A percentile compares a stretch with the other conserved stretches of the same genome.
phyloP scores from a whole-genome alignment of 2,888 invertebrate species.

The Coelogynopora nodosa region DNA sequence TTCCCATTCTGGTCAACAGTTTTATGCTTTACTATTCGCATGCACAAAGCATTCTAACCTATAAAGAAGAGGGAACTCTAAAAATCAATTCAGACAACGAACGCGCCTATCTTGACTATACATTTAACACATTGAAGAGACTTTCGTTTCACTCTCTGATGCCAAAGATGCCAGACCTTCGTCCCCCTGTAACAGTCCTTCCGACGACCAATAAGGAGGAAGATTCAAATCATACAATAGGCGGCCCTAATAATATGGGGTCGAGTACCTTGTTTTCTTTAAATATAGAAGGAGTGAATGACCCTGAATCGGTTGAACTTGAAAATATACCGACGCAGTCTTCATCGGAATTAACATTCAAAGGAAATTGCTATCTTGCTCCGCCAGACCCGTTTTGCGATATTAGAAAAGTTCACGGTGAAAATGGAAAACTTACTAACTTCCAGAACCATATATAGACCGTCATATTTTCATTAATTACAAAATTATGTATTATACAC shows the following conservation, averaged over 20 bases:
- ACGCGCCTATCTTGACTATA: slow-evolving; percentile 36
- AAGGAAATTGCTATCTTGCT: not conserved
- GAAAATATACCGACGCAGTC: too few relatives aligned
- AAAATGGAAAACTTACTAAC: not conserved
- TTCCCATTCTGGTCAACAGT: slow-evolving; percentile 44
- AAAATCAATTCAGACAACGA: slow-evolving; percentile 36
- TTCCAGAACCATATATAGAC: not conserved
- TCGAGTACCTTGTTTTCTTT: not conserved
- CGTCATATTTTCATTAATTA: too few relatives aligned
- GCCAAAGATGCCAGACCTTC: slow-evolving; percentile 14
- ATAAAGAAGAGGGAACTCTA: not conserved
- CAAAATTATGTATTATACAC: too few relatives aligned
- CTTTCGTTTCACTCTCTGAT: slow-evolving; percentile 36
- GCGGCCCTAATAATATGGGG: not conserved
- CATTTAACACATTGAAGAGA: slow-evolving; percentile 34
- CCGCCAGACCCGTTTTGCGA: not conserved
- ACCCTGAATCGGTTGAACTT: not conserved
- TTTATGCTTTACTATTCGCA: slow-evolving; percentile 46
- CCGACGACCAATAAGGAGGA: not conserved
- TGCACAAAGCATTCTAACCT: slow-evolving; percentile 41
- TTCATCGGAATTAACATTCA: too few relatives aligned
- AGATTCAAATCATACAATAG: too few relatives aligned
- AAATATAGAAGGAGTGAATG: not conserved
- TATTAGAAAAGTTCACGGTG: not conserved
- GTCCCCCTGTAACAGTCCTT: not conserved